phyloP scores from a whole-genome alignment of 2,888 invertebrate genomes.

The Pseudoips prasinana region DNA sequence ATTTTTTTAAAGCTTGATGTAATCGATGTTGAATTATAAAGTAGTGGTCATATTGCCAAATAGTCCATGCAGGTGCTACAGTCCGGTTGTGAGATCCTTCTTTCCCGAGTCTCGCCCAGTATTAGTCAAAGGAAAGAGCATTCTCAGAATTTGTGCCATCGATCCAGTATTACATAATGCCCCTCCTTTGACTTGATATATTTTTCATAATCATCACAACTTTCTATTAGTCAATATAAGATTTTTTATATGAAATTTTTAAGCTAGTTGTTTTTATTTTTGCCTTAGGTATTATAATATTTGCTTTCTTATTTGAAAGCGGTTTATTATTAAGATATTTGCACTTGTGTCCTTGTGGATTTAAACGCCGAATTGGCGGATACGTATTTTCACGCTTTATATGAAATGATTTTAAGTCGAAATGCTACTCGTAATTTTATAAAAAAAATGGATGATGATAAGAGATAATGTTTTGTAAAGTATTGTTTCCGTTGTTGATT shows the following conservation, averaged over 20 bases:
- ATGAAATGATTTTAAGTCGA: constrained; percentile 59
- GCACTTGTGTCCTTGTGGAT: constrained; percentile 83
- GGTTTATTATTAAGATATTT: constrained; percentile 67
- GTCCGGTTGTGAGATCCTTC: constrained; percentile 79
- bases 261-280: constrained; percentile 77
- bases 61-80: constrained; percentile 67
- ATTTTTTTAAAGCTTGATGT: constrained; percentile 17
- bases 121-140: constrained; percentile 76
- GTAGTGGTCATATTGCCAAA: constrained; percentile 54
- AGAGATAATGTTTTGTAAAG: constrained; percentile 67
- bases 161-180: constrained; percentile 77
- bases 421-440: constrained; percentile 69
- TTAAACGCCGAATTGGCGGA: constrained; percentile 60
- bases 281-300: constrained; percentile 75
- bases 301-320: constrained; percentile 78
- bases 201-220: constrained; percentile 76
- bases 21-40: constrained; percentile 23
- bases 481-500: constrained; percentile 77
- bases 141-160: constrained; percentile 77
- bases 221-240: constrained; percentile 78
- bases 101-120: constrained; percentile 73
- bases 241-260: constrained; percentile 74
- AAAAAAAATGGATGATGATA: constrained; percentile 54
- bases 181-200: constrained; percentile 69
- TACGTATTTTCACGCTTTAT: constrained; percentile 75